phyloP scores from a whole-genome alignment of 1,140 invertebrate species.

The Calliopsis andreniformis region DNA sequence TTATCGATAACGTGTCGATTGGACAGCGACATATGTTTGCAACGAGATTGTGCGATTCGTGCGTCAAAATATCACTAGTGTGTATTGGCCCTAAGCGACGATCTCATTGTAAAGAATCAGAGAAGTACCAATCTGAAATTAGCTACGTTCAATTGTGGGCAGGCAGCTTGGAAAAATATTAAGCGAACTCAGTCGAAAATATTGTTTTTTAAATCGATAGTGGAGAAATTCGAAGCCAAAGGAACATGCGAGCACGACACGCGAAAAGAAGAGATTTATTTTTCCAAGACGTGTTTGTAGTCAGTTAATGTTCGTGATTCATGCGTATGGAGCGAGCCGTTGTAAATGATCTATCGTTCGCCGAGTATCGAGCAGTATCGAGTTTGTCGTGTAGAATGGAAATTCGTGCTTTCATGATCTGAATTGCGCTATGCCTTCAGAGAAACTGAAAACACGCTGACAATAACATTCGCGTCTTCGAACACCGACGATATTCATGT shows the following conservation, averaged over 20 bases:
- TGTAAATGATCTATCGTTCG: conserved; percentile 38
- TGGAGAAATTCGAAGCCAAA: background rate
- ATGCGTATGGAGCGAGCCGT: conserved; percentile 31
- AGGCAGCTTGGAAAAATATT: background rate
- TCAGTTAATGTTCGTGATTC: conserved; percentile 33
- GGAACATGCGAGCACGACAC: background rate
- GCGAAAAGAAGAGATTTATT: too few relatives aligned
- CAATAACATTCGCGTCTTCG: conserved; percentile 17
- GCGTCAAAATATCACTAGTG: too few relatives aligned
- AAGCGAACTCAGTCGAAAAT: background rate
- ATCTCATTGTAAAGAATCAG: too few relatives aligned
- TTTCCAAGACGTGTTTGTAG: background rate
- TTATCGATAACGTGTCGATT: too few relatives aligned
- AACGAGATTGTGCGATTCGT: too few relatives aligned
- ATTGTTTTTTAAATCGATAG: background rate
- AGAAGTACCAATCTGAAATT: background rate
- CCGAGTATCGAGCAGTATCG: background rate
- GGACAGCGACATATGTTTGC: too few relatives aligned
- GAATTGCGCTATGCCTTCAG: conserved; percentile 39
- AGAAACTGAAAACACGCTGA: conserved; percentile 17
- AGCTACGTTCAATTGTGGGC: background rate
- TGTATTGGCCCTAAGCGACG: too few relatives aligned
- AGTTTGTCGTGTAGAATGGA: conserved; percentile 33
- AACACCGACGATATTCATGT: background rate
- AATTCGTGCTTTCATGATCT: conserved; percentile 27